Base-by-base conservation (phyloP, 2,888 invertebrate genomes). In the Taphrorychus bicolor region DNA sequence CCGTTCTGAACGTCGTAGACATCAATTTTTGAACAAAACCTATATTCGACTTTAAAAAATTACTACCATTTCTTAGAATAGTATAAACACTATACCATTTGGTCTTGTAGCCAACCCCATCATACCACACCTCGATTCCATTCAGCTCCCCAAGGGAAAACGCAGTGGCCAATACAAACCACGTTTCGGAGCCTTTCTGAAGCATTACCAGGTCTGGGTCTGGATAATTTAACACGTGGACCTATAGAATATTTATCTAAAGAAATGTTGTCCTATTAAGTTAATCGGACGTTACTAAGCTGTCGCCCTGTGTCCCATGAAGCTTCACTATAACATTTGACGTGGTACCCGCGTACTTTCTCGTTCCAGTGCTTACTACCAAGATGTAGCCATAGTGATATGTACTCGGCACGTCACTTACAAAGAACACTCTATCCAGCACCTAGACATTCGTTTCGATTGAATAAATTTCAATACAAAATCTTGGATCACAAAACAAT, bases 151-250 rank as follows among this genome's bases (percentile, higher is more conserved):
- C 78, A 56, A 78, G 65, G 58, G 72, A 23, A 11, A 59, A 49
- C 59, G 72, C 67, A 1, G 77, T 75, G 16, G 74, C 76, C 21
- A 78, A 23, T 16, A 77, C 73, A 59, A 78, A 78, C 73, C 73
- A 75, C n/a, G 76, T 75, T 60, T 76, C 75, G 5, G 72, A 63
- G 18, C 71, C 67, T 45, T 62, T 73, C 71, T 76, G 76, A 4
- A 78, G 59, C 22, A 77, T 66, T 11, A 56, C 57, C 40, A 73
- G 49, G 21, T 77, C 71, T 0, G 77, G 77, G 66, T 78, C 78
- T 0, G 78, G 78, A 72, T 74, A 78, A 66, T 78, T 78, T 3
- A 78, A 57, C 5, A 77, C 73, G 45, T 78, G 78, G 51, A 73
- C 73, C 78, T 77, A 45, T 54, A 64, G 67, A 24, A 5, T 3